Evolutionary conservation across 2,797 vertebrate species (phyloP).

Genomic region (Crypturellus tataupa): DNA sequence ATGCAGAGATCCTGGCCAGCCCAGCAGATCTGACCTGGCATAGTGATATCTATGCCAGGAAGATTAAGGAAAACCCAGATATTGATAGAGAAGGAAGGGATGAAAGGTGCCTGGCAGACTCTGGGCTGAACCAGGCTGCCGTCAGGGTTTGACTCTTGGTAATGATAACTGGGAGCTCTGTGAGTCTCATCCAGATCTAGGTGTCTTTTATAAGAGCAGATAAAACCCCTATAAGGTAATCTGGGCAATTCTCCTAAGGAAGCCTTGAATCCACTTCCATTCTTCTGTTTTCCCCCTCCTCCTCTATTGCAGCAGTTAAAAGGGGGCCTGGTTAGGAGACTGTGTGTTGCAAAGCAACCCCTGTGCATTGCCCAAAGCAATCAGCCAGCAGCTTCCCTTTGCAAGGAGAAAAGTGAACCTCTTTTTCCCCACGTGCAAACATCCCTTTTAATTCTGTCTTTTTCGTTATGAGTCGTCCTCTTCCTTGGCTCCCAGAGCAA

Average conservation of each 20-base stretch:
- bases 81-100: not conserved
- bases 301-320: conserved; percentile 55
- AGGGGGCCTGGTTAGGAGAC: conserved; percentile 40
- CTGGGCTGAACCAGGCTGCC: not conserved
- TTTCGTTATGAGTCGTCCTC: conserved; percentile 1
- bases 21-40: not conserved
- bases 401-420: conserved; percentile 18
- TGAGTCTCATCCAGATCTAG: conserved; percentile 3
- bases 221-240: conserved; percentile 24
- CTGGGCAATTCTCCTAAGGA: conserved; percentile 8
- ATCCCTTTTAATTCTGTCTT: conserved; percentile 17
- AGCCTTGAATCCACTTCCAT: conserved; percentile 33
- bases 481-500: not conserved
- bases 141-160: not conserved
- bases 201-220: conserved; percentile 5
- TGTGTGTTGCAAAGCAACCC: conserved; percentile 44
- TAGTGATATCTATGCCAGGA: not conserved
- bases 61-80: not conserved
- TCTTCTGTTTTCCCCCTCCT: conserved; percentile 26
- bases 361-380: conserved; percentile 60
- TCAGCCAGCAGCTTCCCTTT: conserved; percentile 39
- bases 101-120: not conserved
- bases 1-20: not conserved
- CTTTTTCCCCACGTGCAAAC: conserved; percentile 23
- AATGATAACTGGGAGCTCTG: not conserved